Base-by-base conservation (phyloP, 1,140 invertebrate species). In the Proctacanthus coquilletti region DNA sequence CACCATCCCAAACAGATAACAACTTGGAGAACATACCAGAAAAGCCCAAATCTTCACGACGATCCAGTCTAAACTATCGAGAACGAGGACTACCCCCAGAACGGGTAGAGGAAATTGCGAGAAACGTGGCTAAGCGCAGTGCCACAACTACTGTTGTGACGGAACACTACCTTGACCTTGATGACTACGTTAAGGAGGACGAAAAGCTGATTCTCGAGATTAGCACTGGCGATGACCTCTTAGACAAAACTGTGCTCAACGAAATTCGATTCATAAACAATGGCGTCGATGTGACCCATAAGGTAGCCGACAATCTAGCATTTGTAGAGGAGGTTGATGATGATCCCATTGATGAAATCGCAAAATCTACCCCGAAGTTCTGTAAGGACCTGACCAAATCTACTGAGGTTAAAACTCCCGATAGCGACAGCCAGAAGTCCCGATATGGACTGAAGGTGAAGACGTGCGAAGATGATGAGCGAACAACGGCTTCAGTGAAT, bases 241-340 rank as follows among this genome's bases (percentile, higher is more conserved):
- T 46, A 34, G 54, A 55, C 38, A 44, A 51, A 35, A 53, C 44
- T 18, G 45, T 55, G 18, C 43, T 57, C 0, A 58, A 58, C 37
- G 55, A 58, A 38, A 58, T 58, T 32, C 49, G 55, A 1, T 58
- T 58, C 21, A 58, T 58, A 15, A 58, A 58, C 36, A 56, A 58
- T 36, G 55, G 55, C n/a, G 40, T 58, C 21, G 55, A 58, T 50
- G 55, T 58, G 18, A 58, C 55, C n/a, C n/a, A n/a, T n/a, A n/a
- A n/a, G n/a, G n/a, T n/a, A n/a, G n/a, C n/a, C n/a, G n/a, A n/a
- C n/a, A n/a, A n/a, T n/a, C n/a, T n/a, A n/a, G n/a, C n/a, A n/a
- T n/a, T n/a, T n/a, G n/a, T n/a, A 8, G 27, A 39, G 13, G 32
- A 32, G 4, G 39, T 38, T 4, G 39, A 36, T 18, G 32, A 40